Evolutionary conservation across 2,888 invertebrate species (phyloP).

Genomic region (Nymphalis urticae): DNA sequence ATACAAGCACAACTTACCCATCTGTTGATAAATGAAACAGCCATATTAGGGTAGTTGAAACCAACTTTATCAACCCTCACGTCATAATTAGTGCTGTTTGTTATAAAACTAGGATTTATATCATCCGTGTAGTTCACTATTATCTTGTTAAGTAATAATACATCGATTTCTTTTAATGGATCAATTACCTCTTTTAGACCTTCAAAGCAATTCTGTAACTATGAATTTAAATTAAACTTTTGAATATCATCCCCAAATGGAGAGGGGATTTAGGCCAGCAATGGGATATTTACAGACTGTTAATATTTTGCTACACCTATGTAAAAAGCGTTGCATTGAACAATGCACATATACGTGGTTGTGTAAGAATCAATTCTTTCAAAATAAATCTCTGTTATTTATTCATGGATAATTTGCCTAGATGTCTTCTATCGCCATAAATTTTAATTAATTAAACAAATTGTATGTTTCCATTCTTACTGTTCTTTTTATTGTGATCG

Average conservation of each 20-base stretch:
- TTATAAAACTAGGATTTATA: constrained; percentile 45
- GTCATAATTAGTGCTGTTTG: constrained; percentile 47
- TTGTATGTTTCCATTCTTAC: too few species aligned
- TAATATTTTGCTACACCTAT: too few species aligned
- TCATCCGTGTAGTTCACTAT: constrained; percentile 51
- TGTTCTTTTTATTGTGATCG: too few species aligned
- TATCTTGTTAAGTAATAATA: constrained; percentile 52
- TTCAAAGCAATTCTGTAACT: constrained; percentile 46
- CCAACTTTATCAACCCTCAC: constrained; percentile 54
- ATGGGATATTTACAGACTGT: background rate
- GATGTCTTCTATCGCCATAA: too few species aligned
- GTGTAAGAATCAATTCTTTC: too few species aligned
- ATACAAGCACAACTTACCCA: constrained; percentile 45
- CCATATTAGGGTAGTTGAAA: constrained; percentile 48
- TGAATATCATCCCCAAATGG: background rate
- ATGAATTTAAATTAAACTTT: constrained; percentile 29
- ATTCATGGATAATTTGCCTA: too few species aligned
- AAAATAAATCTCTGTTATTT: too few species aligned
- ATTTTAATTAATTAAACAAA: too few species aligned
- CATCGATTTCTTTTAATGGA: constrained; percentile 38
- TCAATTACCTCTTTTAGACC: constrained; percentile 21
- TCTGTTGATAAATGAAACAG: constrained; percentile 53
- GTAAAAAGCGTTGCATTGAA: too few species aligned
- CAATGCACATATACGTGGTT: too few species aligned
- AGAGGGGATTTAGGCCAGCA: background rate